phyloP scores from a whole-genome alignment of 2,888 invertebrate genomes.

The Sarcophaga caerulescens region DNA sequence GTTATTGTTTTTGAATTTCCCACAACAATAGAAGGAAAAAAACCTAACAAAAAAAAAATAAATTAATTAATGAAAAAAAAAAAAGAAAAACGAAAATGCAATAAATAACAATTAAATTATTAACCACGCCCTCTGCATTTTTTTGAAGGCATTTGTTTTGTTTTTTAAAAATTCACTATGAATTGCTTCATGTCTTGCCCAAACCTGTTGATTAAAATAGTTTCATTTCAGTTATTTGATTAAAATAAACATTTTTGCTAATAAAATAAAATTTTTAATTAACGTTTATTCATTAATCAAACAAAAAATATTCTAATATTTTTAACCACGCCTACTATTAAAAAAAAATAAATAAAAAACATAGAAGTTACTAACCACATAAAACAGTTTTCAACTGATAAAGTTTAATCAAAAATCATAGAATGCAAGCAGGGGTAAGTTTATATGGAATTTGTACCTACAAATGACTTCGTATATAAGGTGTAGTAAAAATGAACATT shows the following conservation, averaged over 20 bases:
- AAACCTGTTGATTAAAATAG: constrained; percentile 1
- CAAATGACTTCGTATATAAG: no score
- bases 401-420: no score
- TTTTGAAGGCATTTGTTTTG: no score
- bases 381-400: no score
- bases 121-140: not conserved
- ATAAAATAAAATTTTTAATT: no score
- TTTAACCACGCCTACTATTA: not conserved
- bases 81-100: not conserved
- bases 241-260: not conserved
- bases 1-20: not conserved
- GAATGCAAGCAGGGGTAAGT: no score
- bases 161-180: not conserved
- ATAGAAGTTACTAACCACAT: no score
- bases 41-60: not conserved
- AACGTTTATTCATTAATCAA: no score
- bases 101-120: not conserved
- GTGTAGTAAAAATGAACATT: no score
- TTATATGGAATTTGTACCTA: no score
- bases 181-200: not conserved
- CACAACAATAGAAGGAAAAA: not conserved
- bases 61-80: not conserved
- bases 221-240: not conserved
- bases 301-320: no score
- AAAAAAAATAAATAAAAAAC: not conserved